phyloP scores from a whole-genome alignment of 1,140 invertebrate genomes.

The Chironomus tepperi region DNA sequence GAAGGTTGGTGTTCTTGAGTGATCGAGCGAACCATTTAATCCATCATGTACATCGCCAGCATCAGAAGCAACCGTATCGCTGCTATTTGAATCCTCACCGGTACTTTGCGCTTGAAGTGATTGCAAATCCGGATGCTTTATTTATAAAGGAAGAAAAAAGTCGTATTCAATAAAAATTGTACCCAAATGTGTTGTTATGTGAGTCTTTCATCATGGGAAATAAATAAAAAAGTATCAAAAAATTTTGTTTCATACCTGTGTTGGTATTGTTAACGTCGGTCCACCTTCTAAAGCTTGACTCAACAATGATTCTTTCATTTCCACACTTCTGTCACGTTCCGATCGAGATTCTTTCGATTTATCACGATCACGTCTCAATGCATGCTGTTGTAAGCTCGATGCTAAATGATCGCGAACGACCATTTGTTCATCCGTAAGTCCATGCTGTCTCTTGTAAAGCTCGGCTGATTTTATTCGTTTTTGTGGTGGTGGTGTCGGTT shows the following conservation, averaged over 20 bases:
- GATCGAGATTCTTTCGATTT: constrained; percentile 33
- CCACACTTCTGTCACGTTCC: constrained; percentile 41
- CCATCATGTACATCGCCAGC: constrained; percentile 45
- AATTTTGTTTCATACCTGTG: constrained; percentile 33
- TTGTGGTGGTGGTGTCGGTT: constrained; percentile 46
- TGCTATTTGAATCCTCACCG: constrained; percentile 64
- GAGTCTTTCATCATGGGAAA: background rate
- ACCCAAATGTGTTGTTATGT: background rate
- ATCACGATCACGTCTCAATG: constrained; percentile 32
- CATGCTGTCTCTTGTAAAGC: constrained; percentile 47
- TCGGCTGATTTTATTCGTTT: constrained; percentile 53
- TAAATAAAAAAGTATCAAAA: background rate
- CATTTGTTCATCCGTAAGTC: constrained; percentile 32
- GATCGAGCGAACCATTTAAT: constrained; percentile 45
- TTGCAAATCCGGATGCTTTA: constrained; percentile 28
- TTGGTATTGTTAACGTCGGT: constrained; percentile 22
- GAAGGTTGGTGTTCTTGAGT: constrained; percentile 54
- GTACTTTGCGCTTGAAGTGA: constrained; percentile 58
- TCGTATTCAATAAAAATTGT: background rate
- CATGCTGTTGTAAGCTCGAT: constrained; percentile 36
- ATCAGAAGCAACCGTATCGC: constrained; percentile 57
- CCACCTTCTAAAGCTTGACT: constrained; percentile 58
- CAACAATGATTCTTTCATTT: constrained; percentile 58
- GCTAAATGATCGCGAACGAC: constrained; percentile 35
- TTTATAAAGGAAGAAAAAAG: constrained; percentile 29